Base-by-base conservation (phyloP, 2,888 invertebrate species). In the Hydrotaea diabolus region DNA sequence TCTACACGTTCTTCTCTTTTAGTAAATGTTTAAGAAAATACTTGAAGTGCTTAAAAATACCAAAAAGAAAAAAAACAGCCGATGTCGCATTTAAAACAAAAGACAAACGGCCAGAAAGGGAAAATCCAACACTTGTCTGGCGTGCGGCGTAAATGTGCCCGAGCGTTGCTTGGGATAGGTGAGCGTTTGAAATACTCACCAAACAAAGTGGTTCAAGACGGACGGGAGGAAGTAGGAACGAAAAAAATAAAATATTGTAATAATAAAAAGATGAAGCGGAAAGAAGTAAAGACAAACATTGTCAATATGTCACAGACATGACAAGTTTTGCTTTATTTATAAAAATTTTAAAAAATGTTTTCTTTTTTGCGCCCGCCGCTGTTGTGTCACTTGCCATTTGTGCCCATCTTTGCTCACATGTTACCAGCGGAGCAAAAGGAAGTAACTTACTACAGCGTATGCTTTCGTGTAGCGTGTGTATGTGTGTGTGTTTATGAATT, bases 251-350 rank as follows among this genome's bases (percentile, higher is more conserved):
- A 23, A 69, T 17, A 21, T 66, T 43, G 66, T 43, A 69, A 69
- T 46, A 69, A 66, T 31, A 69, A 69, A 59, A 46, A 46, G 46
- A 43, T 55, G 39, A 79, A 73, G 53, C 64, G 78, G 73, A 73
- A 79, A 73, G 73, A 55, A 77, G 57, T 69, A 43, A 71, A 69
- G 64, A 55, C 64, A 79, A 73, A 55, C 73, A 79, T 73, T 79
- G 79, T 73, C 79, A 79, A 73, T 79, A 73, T 79, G 79, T 73
- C 79, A 64, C 26, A 66, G 73, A 43, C 53, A 73, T 73, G 64
- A 66, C 73, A 79, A 55, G 62, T 79, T 72, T 78, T 69, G 23
- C 21, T 71, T 71, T n/a, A n/a, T 55, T 64, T 55, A 53, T 66
- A 43, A 19, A 19, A 17, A 19, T 75, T 59, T 64, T 49, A 31